These are phyloP conservation scores for Patella depressa DNA, from an alignment of 2,888 invertebrate genomes.

Conservation along the genomic window DNA sequence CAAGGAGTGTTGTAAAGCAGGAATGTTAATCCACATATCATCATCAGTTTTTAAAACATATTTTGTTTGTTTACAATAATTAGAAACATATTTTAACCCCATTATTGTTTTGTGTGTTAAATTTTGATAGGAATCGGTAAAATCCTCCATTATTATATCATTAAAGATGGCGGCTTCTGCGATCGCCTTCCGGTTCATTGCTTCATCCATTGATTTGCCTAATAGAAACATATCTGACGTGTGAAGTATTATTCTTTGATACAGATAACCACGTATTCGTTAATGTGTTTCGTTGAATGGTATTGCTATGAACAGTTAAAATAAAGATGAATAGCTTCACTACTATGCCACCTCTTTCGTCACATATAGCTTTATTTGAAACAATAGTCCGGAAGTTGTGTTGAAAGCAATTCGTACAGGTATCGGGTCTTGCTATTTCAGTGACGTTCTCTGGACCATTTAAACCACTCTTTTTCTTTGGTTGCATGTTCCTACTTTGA, in stretches of 20 bases:
- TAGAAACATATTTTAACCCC: constrained; percentile 35
- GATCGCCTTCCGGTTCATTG: neutral
- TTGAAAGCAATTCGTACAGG: constrained; percentile 9
- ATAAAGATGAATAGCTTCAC: constrained; percentile 20
- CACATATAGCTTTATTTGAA: neutral
- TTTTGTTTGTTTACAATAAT: constrained; percentile 28
- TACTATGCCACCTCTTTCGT: neutral
- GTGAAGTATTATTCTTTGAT: constrained; percentile 30
- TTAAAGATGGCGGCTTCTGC: constrained; percentile 22
- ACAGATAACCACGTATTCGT: constrained; percentile 38
- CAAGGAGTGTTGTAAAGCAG: constrained; percentile 21
- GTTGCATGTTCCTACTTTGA: no score
- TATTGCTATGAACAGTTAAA: neutral
- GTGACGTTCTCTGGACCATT: no score
- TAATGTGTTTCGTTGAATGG: constrained; percentile 27
- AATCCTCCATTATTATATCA: constrained; percentile 40
- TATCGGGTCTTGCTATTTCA: neutral
- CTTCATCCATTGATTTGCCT: constrained; percentile 16
- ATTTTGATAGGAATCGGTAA: constrained; percentile 40
- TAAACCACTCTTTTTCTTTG: no score
- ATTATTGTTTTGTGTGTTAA: constrained; percentile 44
- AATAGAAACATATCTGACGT: constrained; percentile 40
- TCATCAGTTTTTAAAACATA: constrained; percentile 53
- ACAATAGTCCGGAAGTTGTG: neutral
- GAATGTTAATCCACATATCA: constrained; percentile 52